Evolutionary conservation across 2,113 vertebrate species (phyloP).

Genomic region (Serilophus lunatus): DNA sequence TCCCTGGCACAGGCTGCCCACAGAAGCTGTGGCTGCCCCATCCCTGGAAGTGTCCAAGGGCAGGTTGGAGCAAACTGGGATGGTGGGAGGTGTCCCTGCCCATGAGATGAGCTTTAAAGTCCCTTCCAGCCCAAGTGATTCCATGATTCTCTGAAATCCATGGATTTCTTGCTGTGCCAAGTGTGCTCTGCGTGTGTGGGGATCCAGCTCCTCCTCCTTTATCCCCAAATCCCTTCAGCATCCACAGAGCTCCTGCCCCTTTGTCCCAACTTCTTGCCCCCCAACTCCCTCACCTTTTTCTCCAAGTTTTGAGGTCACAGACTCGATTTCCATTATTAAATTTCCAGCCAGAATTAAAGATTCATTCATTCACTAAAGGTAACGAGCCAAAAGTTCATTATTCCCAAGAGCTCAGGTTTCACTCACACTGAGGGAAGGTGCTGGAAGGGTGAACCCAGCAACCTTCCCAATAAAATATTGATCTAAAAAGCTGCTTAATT

Average conservation of each 20-base stretch:
- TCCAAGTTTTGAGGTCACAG: background rate
- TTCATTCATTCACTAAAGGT: background rate
- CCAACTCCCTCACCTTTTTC: too few relatives aligned
- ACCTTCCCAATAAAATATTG: background rate
- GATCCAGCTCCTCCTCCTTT: background rate
- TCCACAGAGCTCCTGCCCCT: background rate
- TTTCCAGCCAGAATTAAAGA: background rate
- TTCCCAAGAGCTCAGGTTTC: background rate
- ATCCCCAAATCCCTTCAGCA: rapidly evolving
- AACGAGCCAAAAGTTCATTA: background rate
- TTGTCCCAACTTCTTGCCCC: background rate
- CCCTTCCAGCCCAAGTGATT: background rate
- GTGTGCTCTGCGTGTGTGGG: rapidly evolving
- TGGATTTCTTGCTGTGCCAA: background rate
- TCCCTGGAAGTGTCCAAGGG: background rate
- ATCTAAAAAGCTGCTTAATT: background rate
- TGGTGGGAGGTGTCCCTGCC: background rate
- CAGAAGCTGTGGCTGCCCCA: background rate
- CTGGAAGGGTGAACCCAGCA: background rate
- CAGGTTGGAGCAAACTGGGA: background rate
- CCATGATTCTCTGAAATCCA: background rate
- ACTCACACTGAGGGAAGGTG: background rate
- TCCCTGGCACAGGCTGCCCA: background rate
- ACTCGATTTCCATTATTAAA: background rate
- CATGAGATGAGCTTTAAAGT: background rate